These are phyloP conservation scores for Chrysodeixis includens DNA, from an alignment of 2,888 invertebrate genomes.

Conservation along the genomic window DNA sequence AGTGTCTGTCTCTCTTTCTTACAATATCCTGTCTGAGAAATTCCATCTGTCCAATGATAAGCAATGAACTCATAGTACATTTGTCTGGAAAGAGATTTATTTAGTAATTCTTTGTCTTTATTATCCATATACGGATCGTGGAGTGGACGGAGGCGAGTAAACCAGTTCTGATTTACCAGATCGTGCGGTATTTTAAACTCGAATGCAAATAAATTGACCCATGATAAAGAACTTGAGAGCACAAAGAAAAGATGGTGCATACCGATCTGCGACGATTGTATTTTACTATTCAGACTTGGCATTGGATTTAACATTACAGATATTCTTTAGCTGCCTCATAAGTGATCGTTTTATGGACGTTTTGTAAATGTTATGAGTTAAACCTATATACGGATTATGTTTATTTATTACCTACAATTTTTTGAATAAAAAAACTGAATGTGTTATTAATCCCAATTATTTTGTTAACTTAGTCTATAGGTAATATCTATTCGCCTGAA, in stretches of 20 bases:
- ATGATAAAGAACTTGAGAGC: constrained; percentile 81
- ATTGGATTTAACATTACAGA: constrained; percentile 35
- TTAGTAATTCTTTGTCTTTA: constrained; percentile 70
- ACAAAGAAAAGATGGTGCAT: constrained; percentile 71
- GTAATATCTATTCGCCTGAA: constrained; percentile 14
- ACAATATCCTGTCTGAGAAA: background rate
- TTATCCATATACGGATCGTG: constrained; percentile 65
- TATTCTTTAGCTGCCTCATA: constrained; percentile 22
- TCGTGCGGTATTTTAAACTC: constrained; percentile 85
- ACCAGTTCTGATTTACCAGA: constrained; percentile 87
- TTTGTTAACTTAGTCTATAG: background rate
- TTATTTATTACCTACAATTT: no score
- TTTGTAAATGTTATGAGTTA: no score
- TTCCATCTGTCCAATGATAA: constrained; percentile 15
- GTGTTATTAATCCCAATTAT: no score
- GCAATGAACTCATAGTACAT: constrained; percentile 24
- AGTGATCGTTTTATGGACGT: no score
- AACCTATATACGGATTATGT: no score
- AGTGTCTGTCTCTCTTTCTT: no score
- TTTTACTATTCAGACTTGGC: constrained; percentile 37
- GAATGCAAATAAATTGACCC: constrained; percentile 83
- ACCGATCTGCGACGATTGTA: constrained; percentile 38
- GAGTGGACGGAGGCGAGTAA: constrained; percentile 74
- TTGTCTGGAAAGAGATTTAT: constrained; percentile 45
- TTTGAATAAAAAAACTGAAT: no score